phyloP scores from a whole-genome alignment of 2,888 invertebrate species.

The Stenichneumon culpator region DNA sequence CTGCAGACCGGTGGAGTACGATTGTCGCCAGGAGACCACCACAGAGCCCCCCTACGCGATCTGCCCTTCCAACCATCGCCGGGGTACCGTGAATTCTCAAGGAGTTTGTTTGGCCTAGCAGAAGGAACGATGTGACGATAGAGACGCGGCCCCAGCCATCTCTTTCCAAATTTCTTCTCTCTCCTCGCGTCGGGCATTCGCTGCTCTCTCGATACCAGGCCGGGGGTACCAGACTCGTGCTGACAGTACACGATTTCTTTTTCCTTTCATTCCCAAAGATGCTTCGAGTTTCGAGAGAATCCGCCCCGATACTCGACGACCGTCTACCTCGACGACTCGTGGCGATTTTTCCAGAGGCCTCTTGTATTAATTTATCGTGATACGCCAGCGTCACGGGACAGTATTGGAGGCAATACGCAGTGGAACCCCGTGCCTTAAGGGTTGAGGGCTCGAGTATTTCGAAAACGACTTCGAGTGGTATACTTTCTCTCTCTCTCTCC shows the following conservation, averaged over 20 bases:
- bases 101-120: slow-evolving; percentile 80
- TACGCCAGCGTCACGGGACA: slow-evolving; percentile 41
- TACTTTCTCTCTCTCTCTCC: slow-evolving; percentile 7
- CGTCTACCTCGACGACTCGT: slow-evolving; percentile 25
- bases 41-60: slow-evolving; percentile 16
- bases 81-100: slow-evolving; percentile 77
- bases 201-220: slow-evolving; percentile 28
- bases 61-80: slow-evolving; percentile 22
- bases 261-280: slow-evolving; percentile 41
- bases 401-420: slow-evolving; percentile 14
- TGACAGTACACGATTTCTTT: slow-evolving; percentile 52
- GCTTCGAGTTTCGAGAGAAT: slow-evolving; percentile 29
- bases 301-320: slow-evolving; percentile 1
- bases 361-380: slow-evolving; percentile 73
- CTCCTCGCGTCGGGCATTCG: slow-evolving; percentile 33
- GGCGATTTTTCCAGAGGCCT: slow-evolving; percentile 52
- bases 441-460: slow-evolving; percentile 71
- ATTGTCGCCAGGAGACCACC: slow-evolving; percentile 30
- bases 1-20: slow-evolving; percentile 9
- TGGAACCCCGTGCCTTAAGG: slow-evolving; percentile 74
- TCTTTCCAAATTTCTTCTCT: slow-evolving; percentile 67
- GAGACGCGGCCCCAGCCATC: slow-evolving; percentile 79
- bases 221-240: slow-evolving; percentile 41
- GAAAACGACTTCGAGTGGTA: slow-evolving; percentile 58
- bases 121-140: slow-evolving; percentile 79